Evolutionary conservation across 2,888 invertebrate species (phyloP), one percentile per base, ranked within the genome.

Genomic region (Drosophila peninsularis): DNA sequence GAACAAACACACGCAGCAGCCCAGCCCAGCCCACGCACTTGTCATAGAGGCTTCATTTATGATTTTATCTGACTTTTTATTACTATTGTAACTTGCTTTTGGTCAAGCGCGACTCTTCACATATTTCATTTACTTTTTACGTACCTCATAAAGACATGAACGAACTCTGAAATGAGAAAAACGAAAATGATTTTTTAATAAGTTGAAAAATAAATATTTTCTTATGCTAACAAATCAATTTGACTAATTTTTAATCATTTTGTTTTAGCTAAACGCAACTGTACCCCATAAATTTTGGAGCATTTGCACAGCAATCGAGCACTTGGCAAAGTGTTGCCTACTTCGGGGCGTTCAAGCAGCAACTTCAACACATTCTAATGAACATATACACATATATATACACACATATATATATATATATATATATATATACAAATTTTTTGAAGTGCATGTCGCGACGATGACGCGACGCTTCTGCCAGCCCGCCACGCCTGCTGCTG

Each of bases 401-500:
- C 10, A 5, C n/a, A 13, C 13, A 14, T 21, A 13, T 24, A 13
- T 7, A 24, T 14, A 13, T 3, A 75, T 44, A 67, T 71, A 73
- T 1, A 10, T 17, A 21, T 45, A n/a, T 47, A 19, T 19, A 24
- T 44, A 73, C 65, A 82, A 72, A 69, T 63, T 66, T 67, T 63
- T 56, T 81, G 72, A 89, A 89, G 86, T 85, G 62, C 80, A 70
- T 88, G 89, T 85, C 89, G 86, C 86, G 88, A 88, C 89, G 77
- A 85, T 89, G 86, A 84, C 88, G 88, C 62, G 84, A 73, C 89
- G 78, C 60, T 80, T 88, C 69, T 71, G 62, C 67, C 65, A 49
- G 67, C 65, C 32, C 36, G 49, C 42, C 53, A 53, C 55, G 47
- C 41, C 70, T n/a, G 61, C 24, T 53, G 19, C 50, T 21, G 36